phyloP scores from a whole-genome alignment of 2,797 vertebrate genomes.

The Calcarius lapponicus region DNA sequence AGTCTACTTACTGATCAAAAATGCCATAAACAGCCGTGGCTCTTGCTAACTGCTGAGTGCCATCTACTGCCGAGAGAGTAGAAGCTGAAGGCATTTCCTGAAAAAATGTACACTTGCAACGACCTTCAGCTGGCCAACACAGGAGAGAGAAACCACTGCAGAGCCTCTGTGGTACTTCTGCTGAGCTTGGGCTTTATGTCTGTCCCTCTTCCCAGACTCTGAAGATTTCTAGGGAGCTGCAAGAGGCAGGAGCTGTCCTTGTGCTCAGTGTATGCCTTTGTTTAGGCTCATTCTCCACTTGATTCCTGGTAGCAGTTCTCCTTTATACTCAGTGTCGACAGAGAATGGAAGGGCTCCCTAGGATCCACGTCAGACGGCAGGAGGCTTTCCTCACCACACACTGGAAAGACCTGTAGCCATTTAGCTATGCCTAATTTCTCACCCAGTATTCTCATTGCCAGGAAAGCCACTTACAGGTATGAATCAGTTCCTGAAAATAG shows the following conservation, averaged over 20 bases:
- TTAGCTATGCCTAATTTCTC: not conserved
- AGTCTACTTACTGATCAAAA: not conserved
- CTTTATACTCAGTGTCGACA: not conserved
- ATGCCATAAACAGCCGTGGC: not conserved
- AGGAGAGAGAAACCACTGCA: not conserved
- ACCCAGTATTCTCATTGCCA: not conserved
- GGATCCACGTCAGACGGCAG: not conserved
- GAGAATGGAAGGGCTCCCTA: not conserved
- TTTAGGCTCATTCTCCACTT: accelerated
- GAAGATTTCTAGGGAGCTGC: not conserved
- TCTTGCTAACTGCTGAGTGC: constrained; percentile 54
- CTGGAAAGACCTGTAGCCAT: not conserved
- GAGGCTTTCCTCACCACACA: not conserved
- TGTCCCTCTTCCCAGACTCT: not conserved
- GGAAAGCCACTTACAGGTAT: not conserved
- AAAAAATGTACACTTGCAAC: not conserved
- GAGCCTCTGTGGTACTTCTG: not conserved
- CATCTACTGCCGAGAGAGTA: constrained; percentile 59
- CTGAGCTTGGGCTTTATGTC: not conserved
- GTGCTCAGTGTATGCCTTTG: not conserved
- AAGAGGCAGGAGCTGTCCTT: not conserved
- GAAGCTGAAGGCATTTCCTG: not conserved
- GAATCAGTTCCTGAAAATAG: not conserved
- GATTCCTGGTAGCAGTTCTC: not conserved
- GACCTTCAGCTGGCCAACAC: not conserved